Conservation (phyloP, 2,888 invertebrate species). For the Oscheius sp. region DNA sequence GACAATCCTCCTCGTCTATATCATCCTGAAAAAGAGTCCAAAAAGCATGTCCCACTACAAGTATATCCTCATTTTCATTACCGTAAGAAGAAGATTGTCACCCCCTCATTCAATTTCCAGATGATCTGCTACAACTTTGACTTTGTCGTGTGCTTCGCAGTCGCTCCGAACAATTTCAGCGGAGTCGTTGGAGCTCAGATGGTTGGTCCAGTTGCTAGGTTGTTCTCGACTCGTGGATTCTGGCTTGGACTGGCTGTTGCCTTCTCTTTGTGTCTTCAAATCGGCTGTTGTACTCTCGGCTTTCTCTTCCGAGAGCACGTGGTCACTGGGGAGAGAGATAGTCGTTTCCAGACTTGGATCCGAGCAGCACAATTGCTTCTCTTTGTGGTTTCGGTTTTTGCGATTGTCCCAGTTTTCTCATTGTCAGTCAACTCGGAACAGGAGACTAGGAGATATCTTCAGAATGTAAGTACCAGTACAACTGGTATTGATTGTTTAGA, state of each 20-base stretch:
- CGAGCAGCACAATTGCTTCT: not conserved
- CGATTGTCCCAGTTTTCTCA: not conserved
- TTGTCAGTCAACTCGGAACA: not conserved
- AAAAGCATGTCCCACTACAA: slow-evolving; percentile 9
- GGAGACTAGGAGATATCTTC: not conserved
- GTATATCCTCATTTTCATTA: not conserved
- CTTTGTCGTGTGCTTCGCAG: slow-evolving; percentile 12
- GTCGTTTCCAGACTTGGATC: not conserved
- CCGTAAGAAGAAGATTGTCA: not conserved
- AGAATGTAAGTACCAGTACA: not conserved
- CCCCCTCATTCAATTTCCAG: not conserved
- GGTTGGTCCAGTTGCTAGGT: not conserved
- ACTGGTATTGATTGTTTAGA: not conserved
- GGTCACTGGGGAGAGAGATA: not conserved
- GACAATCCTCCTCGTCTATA: not conserved
- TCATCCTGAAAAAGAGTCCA: slow-evolving; percentile 6
- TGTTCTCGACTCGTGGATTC: not conserved
- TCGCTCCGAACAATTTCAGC: slow-evolving; percentile 1
- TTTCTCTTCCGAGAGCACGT: slow-evolving; percentile 6
- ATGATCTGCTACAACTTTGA: slow-evolving; percentile 20
- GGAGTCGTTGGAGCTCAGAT: slow-evolving; percentile 14
- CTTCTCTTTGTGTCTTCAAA: slow-evolving; percentile 7
- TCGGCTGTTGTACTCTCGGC: slow-evolving; percentile 1
- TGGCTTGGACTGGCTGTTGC: slow-evolving; percentile 1
- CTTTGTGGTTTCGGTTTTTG: not conserved